These are phyloP conservation scores for Dendroctonus valens DNA, from an alignment of 1,140 invertebrate species.

Conservation along the genomic window DNA sequence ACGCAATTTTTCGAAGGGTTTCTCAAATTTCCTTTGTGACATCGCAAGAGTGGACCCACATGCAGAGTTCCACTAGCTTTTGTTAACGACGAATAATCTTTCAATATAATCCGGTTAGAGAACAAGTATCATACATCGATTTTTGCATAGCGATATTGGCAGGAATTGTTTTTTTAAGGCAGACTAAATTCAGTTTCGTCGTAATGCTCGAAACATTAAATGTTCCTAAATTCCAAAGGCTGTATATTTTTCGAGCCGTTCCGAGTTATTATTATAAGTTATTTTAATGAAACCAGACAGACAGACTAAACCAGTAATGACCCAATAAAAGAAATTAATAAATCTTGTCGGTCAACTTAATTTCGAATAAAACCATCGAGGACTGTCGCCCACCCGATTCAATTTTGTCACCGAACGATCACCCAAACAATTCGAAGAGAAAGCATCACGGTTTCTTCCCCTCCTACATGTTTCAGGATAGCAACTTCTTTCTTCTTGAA, in stretches of 20 bases:
- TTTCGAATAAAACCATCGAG: neutral
- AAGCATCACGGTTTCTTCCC: neutral
- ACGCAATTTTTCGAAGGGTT: neutral
- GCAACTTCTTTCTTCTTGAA: neutral
- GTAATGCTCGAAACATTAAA: neutral
- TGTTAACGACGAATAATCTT: neutral
- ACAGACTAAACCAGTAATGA: neutral
- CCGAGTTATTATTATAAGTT: too few species aligned
- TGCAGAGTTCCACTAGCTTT: neutral
- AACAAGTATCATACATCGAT: too few species aligned
- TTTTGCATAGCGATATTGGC: too few species aligned
- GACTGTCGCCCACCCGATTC: neutral
- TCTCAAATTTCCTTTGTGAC: constrained; percentile 3
- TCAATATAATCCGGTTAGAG: too few species aligned
- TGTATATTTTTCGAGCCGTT: too few species aligned
- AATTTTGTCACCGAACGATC: neutral
- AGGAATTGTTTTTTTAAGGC: too few species aligned
- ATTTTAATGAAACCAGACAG: too few species aligned
- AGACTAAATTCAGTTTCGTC: neutral
- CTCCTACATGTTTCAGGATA: neutral
- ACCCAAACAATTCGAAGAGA: neutral
- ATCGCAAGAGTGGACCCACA: constrained; percentile 1
- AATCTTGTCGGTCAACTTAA: neutral
- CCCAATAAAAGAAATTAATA: neutral
- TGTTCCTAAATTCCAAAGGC: neutral